Evolutionary conservation across 2,888 invertebrate genomes (phyloP), one percentile per base, ranked within the genome.

Genomic region (Boloria euphrosyne): DNA sequence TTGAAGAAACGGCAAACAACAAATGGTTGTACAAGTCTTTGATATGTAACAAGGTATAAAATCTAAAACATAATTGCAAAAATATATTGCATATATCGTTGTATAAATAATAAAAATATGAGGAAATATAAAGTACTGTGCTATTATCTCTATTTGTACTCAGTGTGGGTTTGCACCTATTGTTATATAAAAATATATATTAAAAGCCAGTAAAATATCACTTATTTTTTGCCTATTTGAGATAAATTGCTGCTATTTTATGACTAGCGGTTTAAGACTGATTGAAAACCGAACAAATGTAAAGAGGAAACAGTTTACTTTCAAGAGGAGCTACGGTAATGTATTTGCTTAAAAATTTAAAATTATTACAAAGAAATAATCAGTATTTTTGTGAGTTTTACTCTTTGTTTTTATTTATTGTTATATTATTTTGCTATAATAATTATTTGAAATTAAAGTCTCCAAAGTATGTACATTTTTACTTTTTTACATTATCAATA

Each of bases 51-150:
- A 75, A 74, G 71, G 71, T 74, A 77, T 72, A 75, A 73, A 77
- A 80, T 81, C 83, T 87, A 86, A 84, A 84, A 81, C 74, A 78
- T 81, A 52, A 68, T 65, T 68, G 83, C 80, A 84, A 83, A 87
- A 86, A 89, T 85, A 89, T 88, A 90, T 89, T 90, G 85, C 87
- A 83, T 84, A 80, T 83, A 83, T 89, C 86, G 86, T 89, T 89
- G 89, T 89, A 86, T 82, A 82, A 80, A 80, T 85, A 84, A 76
- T 76, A 77, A 75, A 76, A 77, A 80, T 72, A 74, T 67, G 71
- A 71, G 69, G 70, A 72, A 70, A 76, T 75, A 76, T 71, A 44
- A 74, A 69, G 74, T 78, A 66, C 69, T 66, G 75, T 74, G 70
- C 72, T 76, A 75, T 76, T 62, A 58, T 71, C 68, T 69, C 70